Conservation (phyloP, 2,113 vertebrate species). For the Macaca mulatta region DNA sequence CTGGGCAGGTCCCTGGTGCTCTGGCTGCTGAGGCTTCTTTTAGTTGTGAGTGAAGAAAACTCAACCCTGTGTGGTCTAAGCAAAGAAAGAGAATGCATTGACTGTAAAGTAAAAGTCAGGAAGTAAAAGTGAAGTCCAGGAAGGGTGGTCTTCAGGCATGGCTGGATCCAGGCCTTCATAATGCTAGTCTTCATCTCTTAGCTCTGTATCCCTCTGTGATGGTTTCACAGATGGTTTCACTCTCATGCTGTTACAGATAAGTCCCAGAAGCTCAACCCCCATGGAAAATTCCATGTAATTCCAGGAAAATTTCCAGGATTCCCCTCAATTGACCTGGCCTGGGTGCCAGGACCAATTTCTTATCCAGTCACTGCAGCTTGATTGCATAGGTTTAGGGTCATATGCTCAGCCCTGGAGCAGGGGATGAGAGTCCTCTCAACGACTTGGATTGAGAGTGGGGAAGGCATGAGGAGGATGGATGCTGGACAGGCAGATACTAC, state of each 20-base stretch:
- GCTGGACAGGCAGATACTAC: background rate
- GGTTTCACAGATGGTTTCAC: background rate
- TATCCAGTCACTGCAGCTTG: background rate
- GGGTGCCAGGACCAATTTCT: background rate
- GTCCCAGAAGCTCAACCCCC: background rate
- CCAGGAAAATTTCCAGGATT: background rate
- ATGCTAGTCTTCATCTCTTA: background rate
- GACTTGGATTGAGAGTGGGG: background rate
- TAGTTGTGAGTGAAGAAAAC: background rate
- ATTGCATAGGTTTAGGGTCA: background rate
- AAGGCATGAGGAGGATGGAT: too few relatives aligned
- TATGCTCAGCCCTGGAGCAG: background rate
- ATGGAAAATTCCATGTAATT: background rate
- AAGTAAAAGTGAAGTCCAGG: background rate
- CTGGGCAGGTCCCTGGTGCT: background rate
- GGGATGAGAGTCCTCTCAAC: background rate
- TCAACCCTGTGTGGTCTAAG: background rate
- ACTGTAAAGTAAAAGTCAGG: background rate
- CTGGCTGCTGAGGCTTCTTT: background rate
- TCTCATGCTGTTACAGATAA: background rate
- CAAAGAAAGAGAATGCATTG: background rate
- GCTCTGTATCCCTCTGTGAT: background rate
- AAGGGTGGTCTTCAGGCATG: background rate
- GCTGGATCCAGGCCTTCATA: background rate
- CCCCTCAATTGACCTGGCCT: background rate